Base-by-base conservation (phyloP, 2,888 invertebrate genomes). In the Pammene fasciana region DNA sequence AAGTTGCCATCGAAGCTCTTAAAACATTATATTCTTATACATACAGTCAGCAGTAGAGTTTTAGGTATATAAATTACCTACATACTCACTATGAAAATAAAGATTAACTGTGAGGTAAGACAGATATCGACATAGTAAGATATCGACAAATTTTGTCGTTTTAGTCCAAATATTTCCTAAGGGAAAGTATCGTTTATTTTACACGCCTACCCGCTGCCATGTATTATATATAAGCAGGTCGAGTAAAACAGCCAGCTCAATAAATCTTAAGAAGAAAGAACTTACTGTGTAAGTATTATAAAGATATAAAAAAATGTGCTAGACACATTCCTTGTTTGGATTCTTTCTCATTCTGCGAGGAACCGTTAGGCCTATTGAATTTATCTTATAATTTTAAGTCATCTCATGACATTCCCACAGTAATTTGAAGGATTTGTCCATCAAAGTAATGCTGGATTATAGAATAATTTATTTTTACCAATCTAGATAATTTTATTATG, bases 311-410 rank as follows among this genome's bases (percentile, higher is more conserved):
- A 38, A 7, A 3, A 38, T 38, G 7, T 38, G 2, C 9, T 41
- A 43, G 11, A 7, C 10, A 43, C 11, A 5, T 52, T 13, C 9
- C 7, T 57, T 57, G 14, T 14, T 54, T 52, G 52, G 41, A 34
- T 34, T 50, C 59, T 62, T 82, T 85, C 80, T 85, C 84, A 82
- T 87, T 80, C 80, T 79, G 66, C 64, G 85, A 83, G 85, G 83
- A 82, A 85, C 82, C 75, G 77, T 75, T 83, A 86, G 87, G 87
- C 87, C 87, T 87, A 87, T 87, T 77, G 76, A 79, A 82, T 83
- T 64, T 45, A 85, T 77, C 75, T 79, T 80, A 82, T 77, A 74
- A 76, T 78, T 78, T 79, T 82, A 79, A 76, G 79, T 82, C 81
- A 83, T 82, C 79, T 80, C 81, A 80, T 78, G 50, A 62, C 62